A percentile compares a stretch with the other conserved stretches of the same genome.
phyloP scores from a whole-genome alignment of 2,113 vertebrate genomes.

The Pseudopipra pipra region DNA sequence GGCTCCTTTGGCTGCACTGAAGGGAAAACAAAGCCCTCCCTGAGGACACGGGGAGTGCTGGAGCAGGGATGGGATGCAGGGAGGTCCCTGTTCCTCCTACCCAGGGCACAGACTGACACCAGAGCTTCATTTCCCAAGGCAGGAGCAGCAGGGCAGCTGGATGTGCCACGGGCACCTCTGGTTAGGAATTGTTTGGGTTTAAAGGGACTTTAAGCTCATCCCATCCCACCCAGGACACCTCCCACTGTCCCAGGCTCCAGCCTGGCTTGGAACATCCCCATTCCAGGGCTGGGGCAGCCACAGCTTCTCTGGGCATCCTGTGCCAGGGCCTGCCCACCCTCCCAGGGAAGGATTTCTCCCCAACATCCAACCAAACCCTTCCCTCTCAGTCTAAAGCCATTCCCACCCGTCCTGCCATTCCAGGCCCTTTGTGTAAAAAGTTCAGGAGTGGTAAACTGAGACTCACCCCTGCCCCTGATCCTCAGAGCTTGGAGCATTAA shows the following conservation, averaged over 20 bases:
- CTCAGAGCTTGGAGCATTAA: background rate
- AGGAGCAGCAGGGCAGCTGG: background rate
- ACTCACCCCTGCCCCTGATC: background rate
- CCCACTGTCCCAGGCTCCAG: accelerated
- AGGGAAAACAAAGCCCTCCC: background rate
- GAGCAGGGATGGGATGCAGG: accelerated
- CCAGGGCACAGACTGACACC: background rate
- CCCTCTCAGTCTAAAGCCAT: background rate
- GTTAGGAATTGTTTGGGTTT: background rate
- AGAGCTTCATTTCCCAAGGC: background rate
- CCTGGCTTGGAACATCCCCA: background rate
- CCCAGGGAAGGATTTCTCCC: background rate
- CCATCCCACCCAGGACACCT: background rate
- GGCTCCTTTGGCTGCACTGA: background rate
- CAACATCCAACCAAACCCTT: background rate
- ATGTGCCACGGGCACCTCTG: background rate
- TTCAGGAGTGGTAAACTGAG: background rate
- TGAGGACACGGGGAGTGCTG: background rate
- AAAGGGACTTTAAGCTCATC: background rate
- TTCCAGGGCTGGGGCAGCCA: background rate
- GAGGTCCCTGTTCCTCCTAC: background rate
- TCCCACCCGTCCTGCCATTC: background rate
- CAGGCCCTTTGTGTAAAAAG: accelerated
- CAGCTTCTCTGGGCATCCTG: background rate
- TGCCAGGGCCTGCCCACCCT: background rate